Base-by-base conservation (phyloP, 53 echinoderm and acorn worm genomes). In the Paelopatides confundens region DNA sequence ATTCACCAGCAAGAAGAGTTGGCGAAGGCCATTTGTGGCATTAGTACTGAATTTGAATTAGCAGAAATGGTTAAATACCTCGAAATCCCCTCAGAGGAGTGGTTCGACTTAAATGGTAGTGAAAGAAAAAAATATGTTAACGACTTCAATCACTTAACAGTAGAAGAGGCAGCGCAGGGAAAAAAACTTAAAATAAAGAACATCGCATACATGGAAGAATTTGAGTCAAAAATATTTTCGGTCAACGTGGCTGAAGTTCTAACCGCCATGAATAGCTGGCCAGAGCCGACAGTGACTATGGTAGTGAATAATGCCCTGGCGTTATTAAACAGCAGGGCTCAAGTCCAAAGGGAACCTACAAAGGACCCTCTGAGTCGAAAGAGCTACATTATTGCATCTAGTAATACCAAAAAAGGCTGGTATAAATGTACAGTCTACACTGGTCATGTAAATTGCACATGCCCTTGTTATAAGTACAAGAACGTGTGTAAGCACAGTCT, bases 401-500 rank as follows among this genome's bases (percentile, higher is more conserved):
- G 36, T 21, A 13, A 35, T 1, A 35, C 1, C 0, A 71, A 71
- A 40, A 35, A 15, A n/a, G 74, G 74, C 12, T 71, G 2, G 1
- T 71, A 71, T 23, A 15, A 5, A 0, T 71, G 74, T 37, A 39
- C 43, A 0, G 0, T 71, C 1, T 71, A 39, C 23, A 2, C 1
- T 0, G 74, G 36, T n/a, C 43, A 71, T 18, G 74, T 40, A 0
- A 35, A 13, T 0, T 71, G 74, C 35, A 38, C 34, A 14, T 71
- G 74, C 5, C 74, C 43, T 1, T 0, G 3, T 17, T 71, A 35
- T 5, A 71, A 71, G 24, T 71, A 69, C 18, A 28, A 69, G 35
- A 69, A 3, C 30, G 30, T 69, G 12, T 69, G 69, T 69, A 69
- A 69, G 69, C 69, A 69, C 18, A 69, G 69, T 18, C 35, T 69